Evolutionary conservation across 64 coral and sea anemone genomes (phyloP).

Genomic region (Dendronephthya gigantea): DNA sequence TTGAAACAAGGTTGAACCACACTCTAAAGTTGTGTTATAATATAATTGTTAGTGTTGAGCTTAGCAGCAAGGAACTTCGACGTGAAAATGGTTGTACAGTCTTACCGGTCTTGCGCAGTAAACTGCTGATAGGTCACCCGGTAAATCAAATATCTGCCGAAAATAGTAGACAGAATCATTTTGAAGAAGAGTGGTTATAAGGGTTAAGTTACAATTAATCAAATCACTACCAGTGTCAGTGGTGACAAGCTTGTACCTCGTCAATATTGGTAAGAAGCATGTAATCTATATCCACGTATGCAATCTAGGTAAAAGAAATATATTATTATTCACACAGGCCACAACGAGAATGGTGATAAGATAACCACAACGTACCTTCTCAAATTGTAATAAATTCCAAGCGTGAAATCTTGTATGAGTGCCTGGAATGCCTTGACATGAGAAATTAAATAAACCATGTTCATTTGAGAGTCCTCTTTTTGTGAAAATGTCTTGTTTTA

Average conservation of each 20-base stretch:
- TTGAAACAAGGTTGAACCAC: slow-evolving; percentile 77
- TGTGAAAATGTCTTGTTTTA: too few relatives aligned
- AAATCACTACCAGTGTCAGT: too few relatives aligned
- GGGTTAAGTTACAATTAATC: too few relatives aligned
- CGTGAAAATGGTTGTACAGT: too few relatives aligned
- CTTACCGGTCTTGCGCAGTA: not conserved
- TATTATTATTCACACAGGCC: not conserved
- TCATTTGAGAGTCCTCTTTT: too few relatives aligned
- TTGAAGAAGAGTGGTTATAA: too few relatives aligned
- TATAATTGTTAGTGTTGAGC: too few relatives aligned
- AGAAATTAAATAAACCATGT: not conserved
- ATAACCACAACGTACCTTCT: slow-evolving; percentile 51
- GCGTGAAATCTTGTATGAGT: slow-evolving; percentile 84
- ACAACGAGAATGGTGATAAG: too few relatives aligned
- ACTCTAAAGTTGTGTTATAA: not conserved
- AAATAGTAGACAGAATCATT: not conserved
- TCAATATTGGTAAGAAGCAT: not conserved
- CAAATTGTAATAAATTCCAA: slow-evolving; percentile 68
- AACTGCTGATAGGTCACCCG: not conserved
- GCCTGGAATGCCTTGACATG: slow-evolving; percentile 8
- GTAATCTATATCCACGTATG: not conserved
- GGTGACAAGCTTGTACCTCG: not conserved
- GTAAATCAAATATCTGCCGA: not conserved
- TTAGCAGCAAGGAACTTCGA: too few relatives aligned
- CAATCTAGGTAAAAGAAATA: not conserved